Percentiles rank a stretch among this genome's conserved stretches.
phyloP scores from a whole-genome alignment of 2,797 vertebrate species.

The Vultur gryphus region DNA sequence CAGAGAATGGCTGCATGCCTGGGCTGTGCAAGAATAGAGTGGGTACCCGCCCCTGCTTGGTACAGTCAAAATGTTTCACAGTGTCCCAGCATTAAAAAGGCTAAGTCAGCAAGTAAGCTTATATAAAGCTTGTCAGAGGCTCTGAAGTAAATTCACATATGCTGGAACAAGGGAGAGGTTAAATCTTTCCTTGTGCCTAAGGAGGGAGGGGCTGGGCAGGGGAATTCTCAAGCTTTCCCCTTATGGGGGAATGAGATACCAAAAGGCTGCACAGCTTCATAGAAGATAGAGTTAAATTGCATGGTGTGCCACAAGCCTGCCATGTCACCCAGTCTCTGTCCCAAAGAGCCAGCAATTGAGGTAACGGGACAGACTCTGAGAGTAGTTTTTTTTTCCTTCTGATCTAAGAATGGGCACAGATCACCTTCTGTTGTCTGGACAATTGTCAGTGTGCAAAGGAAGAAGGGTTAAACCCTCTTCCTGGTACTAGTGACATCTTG shows the following conservation, averaged over 20 bases:
- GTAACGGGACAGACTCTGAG: background rate
- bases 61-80: background rate
- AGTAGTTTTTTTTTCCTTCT: background rate
- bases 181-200: background rate
- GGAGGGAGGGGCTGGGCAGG: background rate
- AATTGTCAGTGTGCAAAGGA: background rate
- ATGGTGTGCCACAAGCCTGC: background rate
- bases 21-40: background rate
- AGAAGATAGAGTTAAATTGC: background rate
- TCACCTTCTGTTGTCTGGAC: background rate
- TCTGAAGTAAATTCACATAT: background rate
- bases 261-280: background rate
- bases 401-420: background rate
- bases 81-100: slow-evolving; percentile 1
- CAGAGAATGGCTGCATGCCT: background rate
- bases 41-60: background rate
- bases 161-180: background rate
- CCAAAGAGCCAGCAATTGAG: background rate
- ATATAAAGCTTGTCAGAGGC: background rate
- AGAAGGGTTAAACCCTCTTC: background rate
- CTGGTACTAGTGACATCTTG: background rate
- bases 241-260: background rate
- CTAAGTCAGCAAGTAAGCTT: slow-evolving; percentile 45
- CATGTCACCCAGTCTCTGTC: background rate
- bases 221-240: background rate